These are phyloP conservation scores for Dromiciops gliroides DNA, from an alignment of 2,113 vertebrate genomes.

Conservation along the genomic window DNA sequence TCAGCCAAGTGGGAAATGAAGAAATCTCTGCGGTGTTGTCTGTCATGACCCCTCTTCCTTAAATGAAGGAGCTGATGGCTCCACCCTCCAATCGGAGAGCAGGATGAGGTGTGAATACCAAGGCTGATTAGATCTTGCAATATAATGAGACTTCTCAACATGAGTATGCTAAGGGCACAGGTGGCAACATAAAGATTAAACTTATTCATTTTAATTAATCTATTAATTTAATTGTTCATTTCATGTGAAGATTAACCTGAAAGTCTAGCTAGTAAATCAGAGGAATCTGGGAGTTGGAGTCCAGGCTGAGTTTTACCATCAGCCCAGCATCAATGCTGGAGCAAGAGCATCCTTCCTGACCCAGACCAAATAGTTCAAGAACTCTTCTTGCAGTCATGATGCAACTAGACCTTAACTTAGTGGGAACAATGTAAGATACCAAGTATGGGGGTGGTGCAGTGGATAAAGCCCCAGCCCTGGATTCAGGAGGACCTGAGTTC, in stretches of 20 bases:
- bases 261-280: neutral
- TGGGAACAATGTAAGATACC: neutral
- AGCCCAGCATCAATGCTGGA: neutral
- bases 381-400: neutral
- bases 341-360: neutral
- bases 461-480: too few species aligned
- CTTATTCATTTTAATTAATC: neutral
- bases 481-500: too few species aligned
- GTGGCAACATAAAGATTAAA: neutral
- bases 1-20: neutral
- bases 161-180: neutral
- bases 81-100: neutral
- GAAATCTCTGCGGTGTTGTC: neutral
- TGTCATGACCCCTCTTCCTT: neutral
- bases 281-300: neutral
- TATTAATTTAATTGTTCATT: neutral
- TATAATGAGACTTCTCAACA: neutral
- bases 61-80: neutral
- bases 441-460: too few species aligned
- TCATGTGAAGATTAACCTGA: neutral
- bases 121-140: neutral
- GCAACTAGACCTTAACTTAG: neutral
- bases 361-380: neutral
- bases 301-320: neutral
- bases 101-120: neutral